Conservation (phyloP, 2,888 invertebrate genomes). For the Caenorhabditis japonica region DNA sequence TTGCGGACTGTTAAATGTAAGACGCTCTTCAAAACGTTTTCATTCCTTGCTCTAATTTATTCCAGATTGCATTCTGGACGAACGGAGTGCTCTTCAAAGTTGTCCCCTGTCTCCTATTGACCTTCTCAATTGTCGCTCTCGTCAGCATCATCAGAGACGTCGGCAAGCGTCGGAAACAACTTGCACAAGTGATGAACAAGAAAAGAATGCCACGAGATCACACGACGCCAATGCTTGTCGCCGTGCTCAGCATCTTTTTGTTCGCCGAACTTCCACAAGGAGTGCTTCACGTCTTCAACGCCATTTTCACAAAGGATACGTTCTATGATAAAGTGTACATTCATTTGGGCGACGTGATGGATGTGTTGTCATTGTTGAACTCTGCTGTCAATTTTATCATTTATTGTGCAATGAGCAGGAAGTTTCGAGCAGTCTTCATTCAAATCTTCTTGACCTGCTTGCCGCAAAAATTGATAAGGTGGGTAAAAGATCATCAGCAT, state of each 20-base stretch:
- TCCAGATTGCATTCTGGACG: slow-evolving; percentile 74
- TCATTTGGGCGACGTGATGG: slow-evolving; percentile 75
- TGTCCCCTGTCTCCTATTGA: slow-evolving; percentile 75
- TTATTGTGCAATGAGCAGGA: slow-evolving; percentile 76
- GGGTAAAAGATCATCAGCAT: neutral
- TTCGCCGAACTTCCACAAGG: slow-evolving; percentile 75
- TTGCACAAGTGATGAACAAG: slow-evolving; percentile 76
- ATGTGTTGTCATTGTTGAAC: slow-evolving; percentile 74
- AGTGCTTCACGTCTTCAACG: slow-evolving; percentile 73
- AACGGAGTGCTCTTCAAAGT: slow-evolving; percentile 77
- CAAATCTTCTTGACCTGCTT: slow-evolving; percentile 69
- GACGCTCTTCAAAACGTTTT: neutral
- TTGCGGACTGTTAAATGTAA: slow-evolving; percentile 61
- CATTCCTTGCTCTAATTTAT: neutral
- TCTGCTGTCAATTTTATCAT: slow-evolving; percentile 76
- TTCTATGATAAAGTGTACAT: slow-evolving; percentile 71
- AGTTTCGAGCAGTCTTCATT: slow-evolving; percentile 75
- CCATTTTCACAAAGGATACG: slow-evolving; percentile 73
- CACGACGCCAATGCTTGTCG: slow-evolving; percentile 77
- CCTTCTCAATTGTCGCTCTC: slow-evolving; percentile 73
- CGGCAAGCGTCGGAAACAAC: slow-evolving; percentile 67
- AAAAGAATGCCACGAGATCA: slow-evolving; percentile 75
- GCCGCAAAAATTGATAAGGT: slow-evolving; percentile 59
- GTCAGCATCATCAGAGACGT: slow-evolving; percentile 75
- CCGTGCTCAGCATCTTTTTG: slow-evolving; percentile 75